Conservation (phyloP, 2,113 vertebrate species). For the Nycticebus coucang region DNA sequence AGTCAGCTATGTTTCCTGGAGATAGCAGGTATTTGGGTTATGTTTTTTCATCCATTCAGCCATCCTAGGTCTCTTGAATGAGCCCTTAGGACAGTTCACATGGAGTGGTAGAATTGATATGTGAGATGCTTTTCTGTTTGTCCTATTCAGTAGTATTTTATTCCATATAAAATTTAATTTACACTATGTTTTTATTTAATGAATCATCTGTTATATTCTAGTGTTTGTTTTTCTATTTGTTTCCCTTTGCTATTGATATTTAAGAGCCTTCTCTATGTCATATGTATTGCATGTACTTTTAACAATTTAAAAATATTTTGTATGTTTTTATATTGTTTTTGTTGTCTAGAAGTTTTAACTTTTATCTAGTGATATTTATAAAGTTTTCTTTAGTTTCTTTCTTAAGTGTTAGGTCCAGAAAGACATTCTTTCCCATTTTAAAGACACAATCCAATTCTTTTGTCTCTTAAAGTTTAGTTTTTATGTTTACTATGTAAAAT, state of each 20-base stretch:
- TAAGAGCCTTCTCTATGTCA: background rate
- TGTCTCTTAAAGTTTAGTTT: background rate
- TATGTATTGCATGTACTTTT: background rate
- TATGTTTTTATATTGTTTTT: background rate
- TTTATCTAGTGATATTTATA: background rate
- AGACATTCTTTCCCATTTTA: background rate
- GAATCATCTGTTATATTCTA: background rate
- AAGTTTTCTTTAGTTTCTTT: background rate
- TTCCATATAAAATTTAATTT: constrained; percentile 6
- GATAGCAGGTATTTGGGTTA: too few species aligned
- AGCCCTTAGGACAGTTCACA: too few species aligned
- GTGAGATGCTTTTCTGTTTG: too few species aligned
- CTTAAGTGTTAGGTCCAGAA: background rate
- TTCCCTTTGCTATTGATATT: background rate
- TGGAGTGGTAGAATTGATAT: too few species aligned
- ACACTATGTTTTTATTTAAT: background rate
- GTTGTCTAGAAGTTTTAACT: background rate
- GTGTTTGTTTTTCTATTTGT: background rate
- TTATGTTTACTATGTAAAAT: background rate
- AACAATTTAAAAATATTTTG: background rate
- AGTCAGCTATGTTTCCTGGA: too few species aligned
- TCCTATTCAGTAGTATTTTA: too few species aligned
- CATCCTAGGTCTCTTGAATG: too few species aligned
- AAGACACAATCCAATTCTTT: background rate
- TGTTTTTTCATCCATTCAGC: too few species aligned